Evolutionary conservation across 2,113 vertebrate species (phyloP).

Genomic region (Coreoperca whiteheadi): DNA sequence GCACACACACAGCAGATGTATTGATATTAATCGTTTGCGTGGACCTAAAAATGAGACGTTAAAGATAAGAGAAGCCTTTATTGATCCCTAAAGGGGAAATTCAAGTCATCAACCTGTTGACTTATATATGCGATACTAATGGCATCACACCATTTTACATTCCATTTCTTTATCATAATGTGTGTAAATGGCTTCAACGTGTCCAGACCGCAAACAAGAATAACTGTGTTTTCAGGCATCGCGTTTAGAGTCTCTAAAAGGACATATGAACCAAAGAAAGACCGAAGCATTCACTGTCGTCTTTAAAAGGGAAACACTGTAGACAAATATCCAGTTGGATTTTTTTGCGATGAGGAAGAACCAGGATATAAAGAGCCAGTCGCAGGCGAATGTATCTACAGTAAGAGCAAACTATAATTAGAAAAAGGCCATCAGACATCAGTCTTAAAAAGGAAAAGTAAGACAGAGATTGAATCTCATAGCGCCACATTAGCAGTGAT

Average conservation of each 20-base stretch:
- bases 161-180: not conserved
- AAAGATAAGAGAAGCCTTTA: not conserved
- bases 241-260: not conserved
- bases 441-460: not conserved
- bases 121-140: not conserved
- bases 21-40: not conserved
- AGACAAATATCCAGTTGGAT: not conserved
- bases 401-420: not conserved
- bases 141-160: not conserved
- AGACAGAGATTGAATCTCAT: not conserved
- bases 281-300: not conserved
- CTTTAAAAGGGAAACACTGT: not conserved
- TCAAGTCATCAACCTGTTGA: not conserved
- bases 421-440: not conserved
- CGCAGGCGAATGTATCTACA: not conserved
- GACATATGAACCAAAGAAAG: not conserved
- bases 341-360: not conserved
- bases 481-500: not conserved
- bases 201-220: not conserved
- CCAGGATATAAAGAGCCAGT: not conserved
- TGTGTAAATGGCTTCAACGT: not conserved
- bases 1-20: not conserved
- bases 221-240: not conserved
- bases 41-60: not conserved
- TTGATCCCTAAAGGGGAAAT: not conserved